Percentiles rank a stretch among this genome's conserved stretches.
Conservation (phyloP, 1,140 invertebrate species). For the Temnothorax longispinosus region DNA sequence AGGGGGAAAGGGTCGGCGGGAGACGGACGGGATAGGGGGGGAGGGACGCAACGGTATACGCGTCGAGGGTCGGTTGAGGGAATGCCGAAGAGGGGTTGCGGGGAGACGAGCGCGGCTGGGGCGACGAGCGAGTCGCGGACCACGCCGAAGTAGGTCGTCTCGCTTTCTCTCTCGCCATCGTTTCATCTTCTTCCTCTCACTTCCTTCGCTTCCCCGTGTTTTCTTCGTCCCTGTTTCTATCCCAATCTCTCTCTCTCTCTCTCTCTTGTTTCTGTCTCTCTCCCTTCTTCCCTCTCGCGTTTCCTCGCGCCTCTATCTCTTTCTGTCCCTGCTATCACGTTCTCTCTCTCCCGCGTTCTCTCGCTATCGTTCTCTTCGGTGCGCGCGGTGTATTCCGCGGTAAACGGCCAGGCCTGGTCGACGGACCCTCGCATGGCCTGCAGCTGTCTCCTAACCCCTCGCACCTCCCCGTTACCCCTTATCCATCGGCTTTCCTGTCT, state of each 20-base stretch:
- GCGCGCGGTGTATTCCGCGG: conserved; percentile 74
- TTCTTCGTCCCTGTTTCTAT: conserved; percentile 55
- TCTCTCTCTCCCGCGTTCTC: not conserved
- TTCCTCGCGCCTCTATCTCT: not conserved
- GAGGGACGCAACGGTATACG: conserved; percentile 48
- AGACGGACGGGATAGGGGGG: not conserved
- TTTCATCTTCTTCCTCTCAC: conserved; percentile 32
- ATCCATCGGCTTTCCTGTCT: conserved; percentile 45
- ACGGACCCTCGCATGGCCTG: conserved; percentile 81
- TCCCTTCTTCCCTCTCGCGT: not conserved
- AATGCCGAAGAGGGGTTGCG: conserved; percentile 45
- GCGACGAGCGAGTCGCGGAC: conserved; percentile 66
- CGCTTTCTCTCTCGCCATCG: conserved; percentile 56
- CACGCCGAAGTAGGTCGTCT: conserved; percentile 70
- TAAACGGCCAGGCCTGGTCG: conserved; percentile 77
- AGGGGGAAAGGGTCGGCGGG: conserved; percentile 7
- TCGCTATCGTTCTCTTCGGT: conserved; percentile 9
- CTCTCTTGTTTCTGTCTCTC: not conserved
- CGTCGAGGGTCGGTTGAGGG: conserved; percentile 66
- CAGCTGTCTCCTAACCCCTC: conserved; percentile 80
- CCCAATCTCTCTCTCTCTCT: conserved; percentile 6
- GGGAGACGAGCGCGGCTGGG: conserved; percentile 24
- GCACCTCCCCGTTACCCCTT: conserved; percentile 27
- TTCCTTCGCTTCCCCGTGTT: conserved; percentile 36
- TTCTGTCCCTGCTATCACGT: not conserved